These are phyloP conservation scores for Thaleichthys pacificus DNA, from an alignment of 2,797 vertebrate species.

Conservation along the genomic window DNA sequence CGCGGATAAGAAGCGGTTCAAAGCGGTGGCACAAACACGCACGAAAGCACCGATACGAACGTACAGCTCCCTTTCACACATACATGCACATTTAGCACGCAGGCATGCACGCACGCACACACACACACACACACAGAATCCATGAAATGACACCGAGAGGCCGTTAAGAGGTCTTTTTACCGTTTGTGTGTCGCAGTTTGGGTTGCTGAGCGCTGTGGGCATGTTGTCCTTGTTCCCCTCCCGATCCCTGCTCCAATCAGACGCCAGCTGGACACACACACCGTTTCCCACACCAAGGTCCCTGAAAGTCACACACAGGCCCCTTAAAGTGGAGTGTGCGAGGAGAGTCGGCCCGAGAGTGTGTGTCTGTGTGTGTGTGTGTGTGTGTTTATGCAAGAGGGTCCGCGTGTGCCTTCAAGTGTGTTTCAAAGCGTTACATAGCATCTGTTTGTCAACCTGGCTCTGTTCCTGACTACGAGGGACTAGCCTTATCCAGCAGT, in stretches of 20 bases:
- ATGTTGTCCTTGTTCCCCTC: conserved; percentile 72
- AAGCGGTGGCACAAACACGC: neutral
- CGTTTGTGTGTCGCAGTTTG: conserved; percentile 79
- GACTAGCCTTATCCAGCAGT: too few species aligned
- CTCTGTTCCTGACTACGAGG: neutral
- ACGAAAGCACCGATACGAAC: neutral
- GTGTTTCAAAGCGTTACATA: neutral
- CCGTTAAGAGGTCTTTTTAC: conserved; percentile 65
- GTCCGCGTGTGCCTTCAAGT: conserved; percentile 10
- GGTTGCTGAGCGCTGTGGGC: conserved; percentile 77
- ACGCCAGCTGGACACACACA: conserved; percentile 66
- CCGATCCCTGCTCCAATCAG: conserved; percentile 75
- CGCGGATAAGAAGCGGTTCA: too few species aligned
- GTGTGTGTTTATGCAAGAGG: neutral
- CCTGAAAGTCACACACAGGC: conserved; percentile 72
- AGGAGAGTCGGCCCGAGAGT: neutral
- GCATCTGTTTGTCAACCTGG: neutral
- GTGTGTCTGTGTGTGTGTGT: neutral
- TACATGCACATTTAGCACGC: conserved; percentile 5
- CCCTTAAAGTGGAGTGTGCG: neutral
- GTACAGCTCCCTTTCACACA: neutral
- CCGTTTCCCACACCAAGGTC: conserved; percentile 75
- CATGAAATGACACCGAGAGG: conserved; percentile 5
- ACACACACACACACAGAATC: conserved; percentile 24
- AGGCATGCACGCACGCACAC: conserved; percentile 8